Percentiles rank a stretch among this genome's conserved stretches.
These are phyloP conservation scores for Rhynchotus rufescens DNA, from an alignment of 2,797 vertebrate species.

Conservation along the genomic window DNA sequence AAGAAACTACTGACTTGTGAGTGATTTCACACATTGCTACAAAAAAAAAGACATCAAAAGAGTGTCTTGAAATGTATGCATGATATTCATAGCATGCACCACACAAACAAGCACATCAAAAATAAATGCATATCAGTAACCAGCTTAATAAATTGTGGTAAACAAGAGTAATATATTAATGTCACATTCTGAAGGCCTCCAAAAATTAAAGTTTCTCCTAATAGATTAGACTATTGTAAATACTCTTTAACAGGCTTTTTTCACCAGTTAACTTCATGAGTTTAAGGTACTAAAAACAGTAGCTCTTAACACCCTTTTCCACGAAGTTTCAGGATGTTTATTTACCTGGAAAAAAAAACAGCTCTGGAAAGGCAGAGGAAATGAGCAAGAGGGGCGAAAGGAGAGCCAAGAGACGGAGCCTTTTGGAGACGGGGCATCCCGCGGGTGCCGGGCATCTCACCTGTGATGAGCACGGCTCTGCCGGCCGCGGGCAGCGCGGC, in stretches of 20 bases:
- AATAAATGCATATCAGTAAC: neutral
- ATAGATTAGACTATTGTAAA: neutral
- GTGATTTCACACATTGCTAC: neutral
- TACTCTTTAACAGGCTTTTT: neutral
- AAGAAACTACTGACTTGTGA: neutral
- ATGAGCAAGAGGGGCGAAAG: neutral
- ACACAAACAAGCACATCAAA: accelerated
- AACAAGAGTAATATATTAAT: neutral
- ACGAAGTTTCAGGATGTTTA: slow-evolving; percentile 13
- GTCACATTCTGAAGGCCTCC: neutral
- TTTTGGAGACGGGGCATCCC: neutral
- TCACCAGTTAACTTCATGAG: slow-evolving; percentile 24
- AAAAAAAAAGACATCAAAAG: slow-evolving; percentile 10
- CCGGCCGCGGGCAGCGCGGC: slow-evolving; percentile 64
- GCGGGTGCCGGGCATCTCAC: slow-evolving; percentile 71
- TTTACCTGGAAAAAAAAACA: neutral
- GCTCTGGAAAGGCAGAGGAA: neutral
- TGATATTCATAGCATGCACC: neutral
- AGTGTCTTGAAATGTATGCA: neutral
- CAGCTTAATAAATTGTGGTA: neutral
- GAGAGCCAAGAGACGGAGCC: neutral
- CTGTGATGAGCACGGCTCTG: slow-evolving; percentile 83
- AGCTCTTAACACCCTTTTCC: slow-evolving; percentile 29
- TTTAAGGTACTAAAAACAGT: neutral
- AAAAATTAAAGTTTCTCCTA: neutral